Evolutionary conservation across 2,113 vertebrate species (phyloP).

Genomic region (Myanophis thanlyinensis): DNA sequence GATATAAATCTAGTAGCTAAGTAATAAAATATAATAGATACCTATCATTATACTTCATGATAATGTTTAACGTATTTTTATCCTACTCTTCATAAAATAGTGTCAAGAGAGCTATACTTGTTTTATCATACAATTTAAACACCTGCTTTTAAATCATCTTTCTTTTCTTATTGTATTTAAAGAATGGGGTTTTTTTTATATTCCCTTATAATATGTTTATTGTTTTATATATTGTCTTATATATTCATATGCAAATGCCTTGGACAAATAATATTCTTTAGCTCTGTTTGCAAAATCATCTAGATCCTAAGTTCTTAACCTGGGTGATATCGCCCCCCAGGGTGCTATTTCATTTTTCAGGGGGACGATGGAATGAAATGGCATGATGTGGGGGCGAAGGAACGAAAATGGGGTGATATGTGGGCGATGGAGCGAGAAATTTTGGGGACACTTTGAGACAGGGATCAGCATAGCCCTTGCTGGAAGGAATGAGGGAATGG

Average conservation of each 20-base stretch:
- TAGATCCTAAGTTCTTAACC: too few species aligned
- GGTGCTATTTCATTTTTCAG: too few species aligned
- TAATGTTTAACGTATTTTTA: neutral
- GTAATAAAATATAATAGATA: neutral
- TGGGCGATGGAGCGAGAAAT: too few species aligned
- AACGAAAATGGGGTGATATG: too few species aligned
- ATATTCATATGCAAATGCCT: neutral
- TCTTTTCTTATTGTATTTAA: neutral
- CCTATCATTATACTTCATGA: neutral
- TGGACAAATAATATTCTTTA: neutral
- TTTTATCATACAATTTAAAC: neutral
- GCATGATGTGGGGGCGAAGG: too few species aligned
- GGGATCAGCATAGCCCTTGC: too few species aligned
- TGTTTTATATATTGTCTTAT: neutral
- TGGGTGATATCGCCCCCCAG: too few species aligned
- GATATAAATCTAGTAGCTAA: neutral
- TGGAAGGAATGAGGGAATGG: too few species aligned
- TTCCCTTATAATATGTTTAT: neutral
- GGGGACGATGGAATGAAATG: too few species aligned
- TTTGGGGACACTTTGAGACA: too few species aligned
- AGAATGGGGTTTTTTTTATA: neutral
- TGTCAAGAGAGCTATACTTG: neutral
- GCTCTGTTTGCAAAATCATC: neutral
- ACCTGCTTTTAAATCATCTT: neutral
- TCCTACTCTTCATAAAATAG: neutral